Percentiles rank a stretch among this genome's conserved stretches.
Conservation (phyloP, 2,888 invertebrate species). For the Oscheius myriophilus region DNA sequence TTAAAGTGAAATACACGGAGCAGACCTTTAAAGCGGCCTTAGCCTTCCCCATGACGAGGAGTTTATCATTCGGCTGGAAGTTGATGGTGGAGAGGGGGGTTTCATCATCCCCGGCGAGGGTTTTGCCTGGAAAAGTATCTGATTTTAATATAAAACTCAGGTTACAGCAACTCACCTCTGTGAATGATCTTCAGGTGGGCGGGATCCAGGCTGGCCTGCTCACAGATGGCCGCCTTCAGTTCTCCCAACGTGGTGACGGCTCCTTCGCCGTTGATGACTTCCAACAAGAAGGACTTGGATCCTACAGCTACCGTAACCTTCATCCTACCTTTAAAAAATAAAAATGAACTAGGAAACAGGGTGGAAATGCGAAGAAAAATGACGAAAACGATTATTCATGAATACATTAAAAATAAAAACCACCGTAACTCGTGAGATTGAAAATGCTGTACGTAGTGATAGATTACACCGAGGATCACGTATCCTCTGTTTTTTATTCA, state of each 20-base stretch:
- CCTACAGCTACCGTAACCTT: slow-evolving; percentile 19
- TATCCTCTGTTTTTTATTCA: too few relatives aligned
- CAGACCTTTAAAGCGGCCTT: slow-evolving; percentile 40
- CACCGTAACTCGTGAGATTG: neutral
- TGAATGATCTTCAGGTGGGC: slow-evolving; percentile 53
- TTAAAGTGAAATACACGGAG: neutral
- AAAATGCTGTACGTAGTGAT: neutral
- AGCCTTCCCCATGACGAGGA: slow-evolving; percentile 61
- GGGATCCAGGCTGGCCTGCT: slow-evolving; percentile 45
- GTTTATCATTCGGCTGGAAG: slow-evolving; percentile 63
- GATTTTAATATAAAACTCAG: neutral
- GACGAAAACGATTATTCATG: too few relatives aligned
- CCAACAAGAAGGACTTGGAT: slow-evolving; percentile 24
- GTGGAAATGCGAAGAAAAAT: neutral
- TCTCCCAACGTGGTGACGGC: slow-evolving; percentile 42
- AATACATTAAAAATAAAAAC: neutral
- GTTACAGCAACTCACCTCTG: slow-evolving; percentile 39
- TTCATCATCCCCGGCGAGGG: slow-evolving; percentile 41
- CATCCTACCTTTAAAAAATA: slow-evolving; percentile 11
- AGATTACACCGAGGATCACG: too few relatives aligned
- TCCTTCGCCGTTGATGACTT: slow-evolving; percentile 29
- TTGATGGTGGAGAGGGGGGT: slow-evolving; percentile 40
- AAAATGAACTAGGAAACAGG: neutral
- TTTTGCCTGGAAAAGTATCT: slow-evolving; percentile 55
- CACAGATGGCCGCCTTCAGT: slow-evolving; percentile 43